These are phyloP conservation scores for Anoplolepis gracilipes DNA, from an alignment of 1,140 invertebrate genomes.

Conservation along the genomic window DNA sequence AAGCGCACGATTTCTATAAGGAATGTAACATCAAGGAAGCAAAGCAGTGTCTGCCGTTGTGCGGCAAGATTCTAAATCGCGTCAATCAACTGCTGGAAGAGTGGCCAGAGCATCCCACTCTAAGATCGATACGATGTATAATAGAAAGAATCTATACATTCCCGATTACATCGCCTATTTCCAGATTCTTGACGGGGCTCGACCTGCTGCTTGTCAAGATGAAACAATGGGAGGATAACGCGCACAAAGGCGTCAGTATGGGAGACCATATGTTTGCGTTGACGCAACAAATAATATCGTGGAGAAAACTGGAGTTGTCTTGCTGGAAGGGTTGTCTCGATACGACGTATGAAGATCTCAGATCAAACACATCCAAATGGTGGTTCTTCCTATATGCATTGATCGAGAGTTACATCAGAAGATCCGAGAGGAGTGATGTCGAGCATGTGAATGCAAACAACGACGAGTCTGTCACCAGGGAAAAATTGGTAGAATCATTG, in stretches of 20 bases:
- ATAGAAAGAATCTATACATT: slow-evolving; percentile 92
- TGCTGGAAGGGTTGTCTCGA: slow-evolving; percentile 94
- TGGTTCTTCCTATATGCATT: slow-evolving; percentile 96
- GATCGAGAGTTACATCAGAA: slow-evolving; percentile 85
- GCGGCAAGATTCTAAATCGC: slow-evolving; percentile 88
- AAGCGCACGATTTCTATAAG: slow-evolving; percentile 93
- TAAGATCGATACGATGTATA: slow-evolving; percentile 91
- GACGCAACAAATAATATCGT: slow-evolving; percentile 93
- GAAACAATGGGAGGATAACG: slow-evolving; percentile 96
- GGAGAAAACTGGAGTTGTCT: slow-evolving; percentile 96
- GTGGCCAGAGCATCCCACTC: slow-evolving; percentile 96
- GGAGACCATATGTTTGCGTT: slow-evolving; percentile 89
- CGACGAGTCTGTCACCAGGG: slow-evolving; percentile 69
- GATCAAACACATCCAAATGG: slow-evolving; percentile 91
- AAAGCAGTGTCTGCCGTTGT: slow-evolving; percentile 89
- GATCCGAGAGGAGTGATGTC: background rate
- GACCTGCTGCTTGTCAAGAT: slow-evolving; percentile 94
- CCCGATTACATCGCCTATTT: slow-evolving; percentile 92
- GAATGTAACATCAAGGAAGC: slow-evolving; percentile 93
- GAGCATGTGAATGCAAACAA: background rate
- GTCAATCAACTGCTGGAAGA: slow-evolving; percentile 91
- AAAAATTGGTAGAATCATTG: slow-evolving; percentile 86
- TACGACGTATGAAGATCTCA: slow-evolving; percentile 88
- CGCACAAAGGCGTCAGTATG: slow-evolving; percentile 94
- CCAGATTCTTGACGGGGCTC: slow-evolving; percentile 95